Percentiles rank a stretch among this genome's conserved stretches.
Conservation (phyloP, 2,888 invertebrate species). For the Andricus curvator region DNA sequence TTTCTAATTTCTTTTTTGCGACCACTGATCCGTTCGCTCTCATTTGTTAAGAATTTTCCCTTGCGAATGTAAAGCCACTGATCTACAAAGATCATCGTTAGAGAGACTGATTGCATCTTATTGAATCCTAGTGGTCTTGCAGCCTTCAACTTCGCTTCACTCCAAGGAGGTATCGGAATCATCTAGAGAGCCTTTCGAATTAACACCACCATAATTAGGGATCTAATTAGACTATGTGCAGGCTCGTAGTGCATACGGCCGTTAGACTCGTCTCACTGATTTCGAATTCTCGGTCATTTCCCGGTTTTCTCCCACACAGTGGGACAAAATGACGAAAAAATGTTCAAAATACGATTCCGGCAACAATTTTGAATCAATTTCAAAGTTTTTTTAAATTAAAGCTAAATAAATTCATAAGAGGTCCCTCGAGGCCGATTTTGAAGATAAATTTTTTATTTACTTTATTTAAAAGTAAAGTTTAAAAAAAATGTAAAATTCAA, state of each 20-base stretch:
- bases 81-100: constrained; percentile 25
- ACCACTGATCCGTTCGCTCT: constrained; percentile 23
- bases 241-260: constrained; percentile 33
- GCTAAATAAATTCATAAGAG: too few relatives aligned
- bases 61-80: constrained; percentile 11
- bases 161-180: constrained; percentile 52
- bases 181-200: constrained; percentile 57
- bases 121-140: constrained; percentile 40
- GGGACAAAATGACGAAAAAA: too few relatives aligned
- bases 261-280: not conserved
- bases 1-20: not conserved
- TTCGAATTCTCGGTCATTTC: too few relatives aligned
- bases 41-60: constrained; percentile 5
- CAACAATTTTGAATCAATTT: too few relatives aligned
- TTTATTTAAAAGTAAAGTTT: too few relatives aligned
- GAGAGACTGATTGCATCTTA: constrained; percentile 26
- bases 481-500: too few relatives aligned
- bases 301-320: too few relatives aligned
- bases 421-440: too few relatives aligned
- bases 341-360: too few relatives aligned
- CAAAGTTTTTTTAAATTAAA: too few relatives aligned
- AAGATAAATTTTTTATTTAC: too few relatives aligned
- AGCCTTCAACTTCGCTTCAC: constrained; percentile 56
- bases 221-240: constrained; percentile 55
- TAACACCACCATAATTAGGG: constrained; percentile 56